Evolutionary conservation across 2,888 invertebrate species (phyloP).

Genomic region (Mesorhabditis spiculigera): DNA sequence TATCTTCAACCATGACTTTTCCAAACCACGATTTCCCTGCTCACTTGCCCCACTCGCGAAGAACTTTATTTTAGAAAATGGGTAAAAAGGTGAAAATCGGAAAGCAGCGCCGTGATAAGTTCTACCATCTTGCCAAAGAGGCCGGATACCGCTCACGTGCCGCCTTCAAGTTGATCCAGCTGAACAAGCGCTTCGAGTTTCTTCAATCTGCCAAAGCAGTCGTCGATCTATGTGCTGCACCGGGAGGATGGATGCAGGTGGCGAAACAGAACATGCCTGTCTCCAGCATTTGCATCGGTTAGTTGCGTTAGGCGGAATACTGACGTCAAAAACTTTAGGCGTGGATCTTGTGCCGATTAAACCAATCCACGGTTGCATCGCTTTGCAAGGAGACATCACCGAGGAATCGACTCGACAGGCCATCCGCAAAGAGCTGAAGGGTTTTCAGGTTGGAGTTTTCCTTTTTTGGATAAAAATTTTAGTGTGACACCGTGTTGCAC

Average conservation of each 20-base stretch:
- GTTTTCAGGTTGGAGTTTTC: slow-evolving; percentile 39
- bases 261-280: slow-evolving; percentile 92
- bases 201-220: slow-evolving; percentile 91
- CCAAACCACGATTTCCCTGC: no score
- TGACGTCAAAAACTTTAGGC: slow-evolving; percentile 62
- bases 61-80: slow-evolving; percentile 65
- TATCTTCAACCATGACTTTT: no score
- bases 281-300: slow-evolving; percentile 65
- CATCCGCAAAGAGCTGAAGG: slow-evolving; percentile 51
- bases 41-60: no score
- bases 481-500: slow-evolving; percentile 80
- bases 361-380: slow-evolving; percentile 82
- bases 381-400: slow-evolving; percentile 89
- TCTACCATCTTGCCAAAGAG: slow-evolving; percentile 95
- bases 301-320: slow-evolving; percentile 61
- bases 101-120: slow-evolving; percentile 96
- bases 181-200: slow-evolving; percentile 94
- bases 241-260: slow-evolving; percentile 75
- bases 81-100: slow-evolving; percentile 92
- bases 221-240: slow-evolving; percentile 96
- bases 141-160: slow-evolving; percentile 95
- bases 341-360: slow-evolving; percentile 93
- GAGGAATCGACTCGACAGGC: slow-evolving; percentile 70
- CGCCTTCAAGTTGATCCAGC: slow-evolving; percentile 96
- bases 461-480: slow-evolving; percentile 4